Base-by-base conservation (phyloP, 1,140 invertebrate genomes). In the Luehdorfia chinensis region DNA sequence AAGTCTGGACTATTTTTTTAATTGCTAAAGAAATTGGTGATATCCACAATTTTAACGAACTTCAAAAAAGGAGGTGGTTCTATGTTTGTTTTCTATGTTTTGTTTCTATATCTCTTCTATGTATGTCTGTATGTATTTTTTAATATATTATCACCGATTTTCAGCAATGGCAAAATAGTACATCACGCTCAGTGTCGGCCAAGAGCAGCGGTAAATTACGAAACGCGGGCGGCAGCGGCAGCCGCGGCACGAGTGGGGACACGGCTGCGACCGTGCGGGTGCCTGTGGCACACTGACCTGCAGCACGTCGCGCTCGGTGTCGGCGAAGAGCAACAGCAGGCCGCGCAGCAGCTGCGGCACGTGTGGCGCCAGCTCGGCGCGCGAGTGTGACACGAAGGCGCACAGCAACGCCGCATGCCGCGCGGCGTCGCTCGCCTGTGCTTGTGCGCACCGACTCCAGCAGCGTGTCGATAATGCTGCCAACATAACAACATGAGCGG, bases 171-270 rank as follows among this genome's bases (percentile, higher is more conserved):
- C n/a, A n/a, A n/a, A n/a, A n/a, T n/a, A 98, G 84, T 12, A 98
- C 93, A 58, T 93, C 92, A 39, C 92, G 91, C 63, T 98, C 94
- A 0, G 81, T 84, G 57, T 96, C 94, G 0, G 92, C 94, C 67
- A 98, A 94, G 28, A 98, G 87, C 68, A 93, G 91, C 48, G 98
- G 93, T 30, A 98, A 88, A n/a, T 95, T 95, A 4, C 96, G 90
- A n/a, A n/a, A n/a, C n/a, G n/a, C n/a, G n/a, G n/a, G n/a, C n/a
- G n/a, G n/a, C n/a, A n/a, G n/a, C 23, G 98, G 87, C 28, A 99
- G 87, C 87, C 97, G 95, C 13, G 96, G 92, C 27, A 97, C 92
- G 83, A 97, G 95, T 66, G 94, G 90, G 34, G 91, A 91, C 55
- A 96, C 96, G 83, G 97, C 95, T 0, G 93, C 94, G n/a, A n/a